Percentiles rank a stretch among this genome's conserved stretches.
phyloP scores from a whole-genome alignment of 1,140 invertebrate species.

The Gryon sp. region DNA sequence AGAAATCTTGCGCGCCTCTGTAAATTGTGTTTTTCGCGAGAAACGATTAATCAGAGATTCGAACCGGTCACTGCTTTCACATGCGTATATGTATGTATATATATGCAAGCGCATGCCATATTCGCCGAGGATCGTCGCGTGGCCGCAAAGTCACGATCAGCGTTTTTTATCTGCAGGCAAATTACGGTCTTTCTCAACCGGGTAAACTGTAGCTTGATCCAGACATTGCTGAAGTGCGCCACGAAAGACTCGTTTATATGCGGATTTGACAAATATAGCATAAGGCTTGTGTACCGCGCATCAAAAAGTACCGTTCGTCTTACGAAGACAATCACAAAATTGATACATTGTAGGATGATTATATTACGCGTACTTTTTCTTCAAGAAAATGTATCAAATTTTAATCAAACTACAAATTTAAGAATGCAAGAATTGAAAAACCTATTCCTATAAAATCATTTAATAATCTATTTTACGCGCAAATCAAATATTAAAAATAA shows the following conservation, averaged over 20 bases:
- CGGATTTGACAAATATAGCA: constrained; percentile 55
- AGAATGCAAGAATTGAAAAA: too few relatives aligned
- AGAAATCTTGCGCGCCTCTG: constrained; percentile 70
- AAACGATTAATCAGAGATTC: constrained; percentile 68
- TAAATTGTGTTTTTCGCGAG: constrained; percentile 71
- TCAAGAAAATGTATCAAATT: too few relatives aligned
- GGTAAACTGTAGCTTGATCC: constrained; percentile 53
- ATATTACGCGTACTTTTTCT: constrained; percentile 32
- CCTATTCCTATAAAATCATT: too few relatives aligned
- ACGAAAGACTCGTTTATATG: constrained; percentile 50
- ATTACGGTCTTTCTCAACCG: constrained; percentile 62
- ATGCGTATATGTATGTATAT: constrained; percentile 53
- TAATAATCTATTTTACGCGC: too few relatives aligned
- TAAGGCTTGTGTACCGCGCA: constrained; percentile 18
- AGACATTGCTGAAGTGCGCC: constrained; percentile 24
- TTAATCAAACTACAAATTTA: too few relatives aligned
- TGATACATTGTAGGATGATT: constrained; percentile 49
- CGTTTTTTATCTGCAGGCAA: constrained; percentile 60
- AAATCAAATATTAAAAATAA: too few relatives aligned
- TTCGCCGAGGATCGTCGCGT: constrained; percentile 64
- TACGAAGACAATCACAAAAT: constrained; percentile 29
- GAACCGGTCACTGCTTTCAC: constrained; percentile 68
- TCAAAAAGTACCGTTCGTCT: constrained; percentile 51
- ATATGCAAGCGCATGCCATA: constrained; percentile 55
- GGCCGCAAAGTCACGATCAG: constrained; percentile 62